Evolutionary conservation across 2,888 invertebrate species (phyloP).

Genomic region (Eupithecia pulchellata): DNA sequence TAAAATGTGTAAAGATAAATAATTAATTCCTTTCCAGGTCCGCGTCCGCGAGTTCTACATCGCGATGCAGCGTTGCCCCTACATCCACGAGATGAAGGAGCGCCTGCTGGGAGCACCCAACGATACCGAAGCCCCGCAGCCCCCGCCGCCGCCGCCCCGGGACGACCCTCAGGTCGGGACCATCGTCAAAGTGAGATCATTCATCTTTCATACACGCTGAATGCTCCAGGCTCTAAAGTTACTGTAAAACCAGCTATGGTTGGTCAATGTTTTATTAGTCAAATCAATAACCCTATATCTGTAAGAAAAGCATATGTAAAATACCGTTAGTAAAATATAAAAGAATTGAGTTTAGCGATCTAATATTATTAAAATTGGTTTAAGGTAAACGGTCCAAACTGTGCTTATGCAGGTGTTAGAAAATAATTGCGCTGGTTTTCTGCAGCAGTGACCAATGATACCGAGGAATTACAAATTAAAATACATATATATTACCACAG

Average conservation of each 20-base stretch:
- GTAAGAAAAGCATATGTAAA: no score
- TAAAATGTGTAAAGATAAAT: no score
- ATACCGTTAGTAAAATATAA: no score
- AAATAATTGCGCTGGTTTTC: no score
- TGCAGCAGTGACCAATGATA: no score
- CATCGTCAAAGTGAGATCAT: constrained; percentile 92
- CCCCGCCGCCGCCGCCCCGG: constrained; percentile 60
- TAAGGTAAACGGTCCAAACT: no score
- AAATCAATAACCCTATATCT: no score
- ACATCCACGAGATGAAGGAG: constrained; percentile 97
- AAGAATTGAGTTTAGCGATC: no score
- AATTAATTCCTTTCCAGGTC: constrained; percentile 59
- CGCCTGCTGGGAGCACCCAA: constrained; percentile 91
- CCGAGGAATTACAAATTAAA: no score
- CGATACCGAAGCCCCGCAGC: constrained; percentile 52
- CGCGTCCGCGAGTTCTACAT: constrained; percentile 84
- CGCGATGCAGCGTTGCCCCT: constrained; percentile 95
- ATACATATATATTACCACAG: no score
- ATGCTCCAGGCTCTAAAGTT: constrained; percentile 39
- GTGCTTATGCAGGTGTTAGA: no score
- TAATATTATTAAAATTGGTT: no score
- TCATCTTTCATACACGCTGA: constrained; percentile 49
- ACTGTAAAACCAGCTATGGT: not conserved
- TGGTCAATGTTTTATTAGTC: not conserved
- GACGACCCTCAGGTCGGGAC: constrained; percentile 92